phyloP scores from a whole-genome alignment of 2,888 invertebrate genomes.

The Tenthredo mesomela region DNA sequence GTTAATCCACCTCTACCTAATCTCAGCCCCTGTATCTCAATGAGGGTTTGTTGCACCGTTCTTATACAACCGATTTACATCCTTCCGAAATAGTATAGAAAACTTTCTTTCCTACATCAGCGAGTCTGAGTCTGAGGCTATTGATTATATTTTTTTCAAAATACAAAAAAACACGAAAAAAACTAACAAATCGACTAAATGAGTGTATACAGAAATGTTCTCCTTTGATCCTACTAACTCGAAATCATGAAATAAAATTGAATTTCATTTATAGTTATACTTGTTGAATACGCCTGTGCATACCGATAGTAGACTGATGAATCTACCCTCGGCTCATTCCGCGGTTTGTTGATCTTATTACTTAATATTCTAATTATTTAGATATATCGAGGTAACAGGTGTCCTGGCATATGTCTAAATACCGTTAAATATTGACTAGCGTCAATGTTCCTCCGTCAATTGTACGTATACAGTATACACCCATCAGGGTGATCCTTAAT shows the following conservation, averaged over 20 bases:
- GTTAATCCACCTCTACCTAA: slow-evolving; percentile 49
- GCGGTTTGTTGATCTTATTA: background rate
- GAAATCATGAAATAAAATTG: background rate
- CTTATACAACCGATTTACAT: slow-evolving; percentile 19
- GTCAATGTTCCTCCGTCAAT: background rate
- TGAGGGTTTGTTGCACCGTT: slow-evolving; percentile 16
- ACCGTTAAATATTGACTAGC: background rate
- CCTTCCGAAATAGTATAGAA: background rate
- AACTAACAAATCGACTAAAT: no score
- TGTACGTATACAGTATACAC: background rate
- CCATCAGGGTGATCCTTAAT: no score
- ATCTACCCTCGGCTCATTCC: background rate
- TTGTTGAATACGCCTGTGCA: background rate
- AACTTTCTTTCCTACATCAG: background rate
- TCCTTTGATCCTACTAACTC: no score
- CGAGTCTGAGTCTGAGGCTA: background rate
- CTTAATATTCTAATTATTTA: background rate
- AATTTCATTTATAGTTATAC: background rate
- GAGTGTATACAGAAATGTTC: no score
- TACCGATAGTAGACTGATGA: background rate
- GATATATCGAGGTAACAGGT: background rate
- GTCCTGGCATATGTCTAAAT: background rate
- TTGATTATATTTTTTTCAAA: background rate
- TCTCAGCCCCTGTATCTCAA: slow-evolving; percentile 45
- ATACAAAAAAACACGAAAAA: no score